Evolutionary conservation across 1,140 invertebrate species (phyloP).

Genomic region (Anastrepha obliqua): DNA sequence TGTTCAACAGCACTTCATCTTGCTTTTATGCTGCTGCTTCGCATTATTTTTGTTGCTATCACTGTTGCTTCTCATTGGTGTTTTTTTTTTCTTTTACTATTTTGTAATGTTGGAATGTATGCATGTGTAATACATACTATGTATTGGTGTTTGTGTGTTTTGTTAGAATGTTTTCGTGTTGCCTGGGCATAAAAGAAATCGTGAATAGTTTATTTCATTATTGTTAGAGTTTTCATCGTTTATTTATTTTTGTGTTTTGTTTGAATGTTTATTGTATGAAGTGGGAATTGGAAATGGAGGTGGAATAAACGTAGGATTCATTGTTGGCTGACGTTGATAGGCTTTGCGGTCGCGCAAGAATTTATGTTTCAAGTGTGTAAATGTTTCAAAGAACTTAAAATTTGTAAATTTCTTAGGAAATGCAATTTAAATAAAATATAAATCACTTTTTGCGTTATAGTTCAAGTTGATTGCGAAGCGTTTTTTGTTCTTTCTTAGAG

Average conservation of each 20-base stretch:
- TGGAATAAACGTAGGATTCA: background rate
- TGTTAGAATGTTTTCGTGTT: background rate
- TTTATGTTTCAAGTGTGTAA: background rate
- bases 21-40: constrained; percentile 10
- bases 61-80: constrained; percentile 14
- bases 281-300: constrained; percentile 21
- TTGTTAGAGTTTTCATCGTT: background rate
- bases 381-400: no score
- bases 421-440: no score
- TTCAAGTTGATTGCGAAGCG: no score
- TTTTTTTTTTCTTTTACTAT: background rate
- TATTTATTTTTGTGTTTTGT: constrained; percentile 18
- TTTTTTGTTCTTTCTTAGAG: no score
- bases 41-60: constrained; percentile 26
- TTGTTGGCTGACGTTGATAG: background rate
- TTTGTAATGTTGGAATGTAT: background rate
- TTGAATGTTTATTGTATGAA: constrained; percentile 34
- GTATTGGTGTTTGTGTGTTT: background rate
- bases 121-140: background rate
- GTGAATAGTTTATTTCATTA: constrained; percentile 42
- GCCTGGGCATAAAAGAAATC: constrained; percentile 16
- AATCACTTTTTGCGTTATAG: no score
- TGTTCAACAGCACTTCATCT: constrained; percentile 21
- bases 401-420: no score
- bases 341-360: background rate